Conservation (phyloP, 1,140 invertebrate genomes). For the Oncopeltus fasciatus region DNA sequence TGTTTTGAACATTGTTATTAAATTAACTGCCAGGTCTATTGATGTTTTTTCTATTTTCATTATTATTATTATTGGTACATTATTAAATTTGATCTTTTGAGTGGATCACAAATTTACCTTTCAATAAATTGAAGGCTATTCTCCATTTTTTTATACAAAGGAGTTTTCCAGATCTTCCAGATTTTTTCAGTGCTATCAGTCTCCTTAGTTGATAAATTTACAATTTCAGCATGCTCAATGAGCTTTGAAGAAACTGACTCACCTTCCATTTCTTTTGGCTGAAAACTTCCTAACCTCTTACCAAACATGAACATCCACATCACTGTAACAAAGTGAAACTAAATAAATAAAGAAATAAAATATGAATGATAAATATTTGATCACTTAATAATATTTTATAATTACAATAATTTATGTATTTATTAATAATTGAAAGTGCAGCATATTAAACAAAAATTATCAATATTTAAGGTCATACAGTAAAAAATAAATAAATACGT, state of each 20-base stretch:
- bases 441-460: too few relatives aligned
- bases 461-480: too few relatives aligned
- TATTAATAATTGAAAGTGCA: too few relatives aligned
- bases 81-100: too few relatives aligned
- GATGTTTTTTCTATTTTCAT: not conserved
- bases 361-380: too few relatives aligned
- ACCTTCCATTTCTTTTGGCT: conserved; percentile 36
- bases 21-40: too few relatives aligned
- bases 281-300: conserved; percentile 46
- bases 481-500: too few relatives aligned
- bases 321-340: conserved; percentile 39
- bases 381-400: too few relatives aligned
- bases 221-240: conserved; percentile 52
- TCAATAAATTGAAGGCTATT: conserved; percentile 58
- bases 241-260: conserved; percentile 48
- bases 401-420: too few relatives aligned
- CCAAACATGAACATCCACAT: conserved; percentile 54
- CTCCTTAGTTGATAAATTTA: conserved; percentile 52
- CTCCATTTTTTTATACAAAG: conserved; percentile 51
- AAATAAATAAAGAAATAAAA: too few relatives aligned
- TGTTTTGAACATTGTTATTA: too few relatives aligned
- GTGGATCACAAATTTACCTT: conserved; percentile 42
- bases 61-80: not conserved
- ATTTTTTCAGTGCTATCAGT: conserved; percentile 59
- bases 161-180: conserved; percentile 57